Evolutionary conservation across 2,888 invertebrate genomes (phyloP).

Genomic region (Lepidonotus clava): DNA sequence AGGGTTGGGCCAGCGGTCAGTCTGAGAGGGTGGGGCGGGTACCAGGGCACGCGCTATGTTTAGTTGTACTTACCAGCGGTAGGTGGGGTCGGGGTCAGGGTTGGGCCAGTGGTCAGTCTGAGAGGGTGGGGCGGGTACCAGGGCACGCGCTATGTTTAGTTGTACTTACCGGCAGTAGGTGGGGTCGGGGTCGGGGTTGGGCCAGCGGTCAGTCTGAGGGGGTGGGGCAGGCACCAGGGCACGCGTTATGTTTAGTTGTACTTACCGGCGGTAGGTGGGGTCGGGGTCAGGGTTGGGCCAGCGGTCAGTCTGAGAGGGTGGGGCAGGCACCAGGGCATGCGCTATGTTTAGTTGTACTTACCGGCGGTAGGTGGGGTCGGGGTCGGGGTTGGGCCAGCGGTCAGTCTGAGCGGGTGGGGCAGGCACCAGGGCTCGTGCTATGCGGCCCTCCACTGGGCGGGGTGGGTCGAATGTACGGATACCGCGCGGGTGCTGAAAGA

Average conservation of each 20-base stretch:
- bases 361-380: slow-evolving; percentile 57
- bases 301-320: slow-evolving; percentile 65
- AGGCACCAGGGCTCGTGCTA: slow-evolving; percentile 65
- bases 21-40: slow-evolving; percentile 67
- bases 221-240: slow-evolving; percentile 65
- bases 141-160: slow-evolving; percentile 66
- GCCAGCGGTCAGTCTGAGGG: slow-evolving; percentile 62
- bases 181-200: slow-evolving; percentile 52
- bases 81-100: slow-evolving; percentile 51
- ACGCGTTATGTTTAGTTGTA: slow-evolving; percentile 63
- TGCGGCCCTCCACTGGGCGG: slow-evolving; percentile 74
- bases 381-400: slow-evolving; percentile 44
- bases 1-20: slow-evolving; percentile 54
- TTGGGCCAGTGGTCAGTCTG: slow-evolving; percentile 62
- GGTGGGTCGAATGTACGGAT: slow-evolving; percentile 76
- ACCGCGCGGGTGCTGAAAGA: slow-evolving; percentile 73
- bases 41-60: slow-evolving; percentile 67
- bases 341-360: slow-evolving; percentile 59
- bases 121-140: slow-evolving; percentile 65
- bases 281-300: slow-evolving; percentile 55
- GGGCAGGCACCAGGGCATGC: slow-evolving; percentile 63
- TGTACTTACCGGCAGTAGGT: slow-evolving; percentile 55
- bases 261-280: slow-evolving; percentile 56
- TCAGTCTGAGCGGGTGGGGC: slow-evolving; percentile 67
- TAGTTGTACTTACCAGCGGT: slow-evolving; percentile 54